Conservation (phyloP, 2,797 vertebrate genomes). For the Phoxinus dragarum region DNA sequence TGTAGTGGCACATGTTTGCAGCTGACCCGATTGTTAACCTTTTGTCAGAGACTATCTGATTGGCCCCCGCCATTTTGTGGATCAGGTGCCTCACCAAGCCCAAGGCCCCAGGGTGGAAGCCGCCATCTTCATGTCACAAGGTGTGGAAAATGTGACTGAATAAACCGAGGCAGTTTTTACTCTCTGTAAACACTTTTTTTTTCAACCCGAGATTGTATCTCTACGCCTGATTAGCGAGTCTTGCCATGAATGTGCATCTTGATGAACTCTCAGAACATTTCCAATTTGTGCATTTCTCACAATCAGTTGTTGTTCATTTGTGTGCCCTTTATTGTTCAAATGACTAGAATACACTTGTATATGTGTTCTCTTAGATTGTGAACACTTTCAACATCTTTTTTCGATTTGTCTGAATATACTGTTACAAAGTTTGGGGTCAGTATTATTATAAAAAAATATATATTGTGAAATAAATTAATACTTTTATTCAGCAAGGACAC, state of each 20-base stretch:
- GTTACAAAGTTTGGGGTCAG: not conserved
- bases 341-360: not conserved
- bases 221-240: not conserved
- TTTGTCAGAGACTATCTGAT: constrained; percentile 55
- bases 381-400: not conserved
- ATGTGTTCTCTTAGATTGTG: not conserved
- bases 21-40: constrained; percentile 52
- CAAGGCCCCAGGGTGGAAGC: constrained; percentile 26
- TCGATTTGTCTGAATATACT: not conserved
- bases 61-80: constrained; percentile 32
- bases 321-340: constrained; percentile 1
- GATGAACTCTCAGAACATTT: not conserved
- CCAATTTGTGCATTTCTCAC: not conserved
- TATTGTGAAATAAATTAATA: not conserved
- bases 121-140: constrained; percentile 59
- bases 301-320: not conserved
- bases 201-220: constrained; percentile 12
- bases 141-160: constrained; percentile 56
- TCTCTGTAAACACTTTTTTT: constrained; percentile 35
- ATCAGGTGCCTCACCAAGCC: constrained; percentile 54
- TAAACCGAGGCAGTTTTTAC: constrained; percentile 28
- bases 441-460: no score
- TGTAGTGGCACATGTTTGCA: constrained; percentile 49
- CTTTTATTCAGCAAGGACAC: constrained; percentile 5
- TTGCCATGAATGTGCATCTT: constrained; percentile 2